Conservation (phyloP, 2,888 invertebrate species). For the Pilophorus perplexus region DNA sequence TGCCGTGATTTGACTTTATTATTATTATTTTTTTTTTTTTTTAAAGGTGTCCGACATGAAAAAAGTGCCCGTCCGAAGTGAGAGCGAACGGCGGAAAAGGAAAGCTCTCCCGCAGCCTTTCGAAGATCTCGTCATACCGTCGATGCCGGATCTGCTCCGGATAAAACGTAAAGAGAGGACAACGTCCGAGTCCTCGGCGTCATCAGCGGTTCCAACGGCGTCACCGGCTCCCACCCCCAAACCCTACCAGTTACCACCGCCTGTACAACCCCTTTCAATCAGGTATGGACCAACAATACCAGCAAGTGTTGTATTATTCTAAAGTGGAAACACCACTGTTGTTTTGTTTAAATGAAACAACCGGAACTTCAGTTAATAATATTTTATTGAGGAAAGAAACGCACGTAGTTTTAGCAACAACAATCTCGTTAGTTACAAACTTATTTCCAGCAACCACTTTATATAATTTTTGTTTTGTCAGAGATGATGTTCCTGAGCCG, state of each 20-base stretch:
- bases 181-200: conserved; percentile 22
- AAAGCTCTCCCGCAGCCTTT: conserved; percentile 43
- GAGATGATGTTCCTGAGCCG: conserved; percentile 39
- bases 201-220: conserved; percentile 47
- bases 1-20: neutral
- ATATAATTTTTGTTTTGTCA: conserved; percentile 31
- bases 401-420: too few relatives aligned
- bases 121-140: conserved; percentile 55
- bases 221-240: conserved; percentile 1
- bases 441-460: too few relatives aligned
- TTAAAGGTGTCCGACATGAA: conserved; percentile 48
- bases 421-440: too few relatives aligned
- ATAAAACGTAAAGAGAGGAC: conserved; percentile 59
- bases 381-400: too few relatives aligned
- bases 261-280: conserved; percentile 20
- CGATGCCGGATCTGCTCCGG: conserved; percentile 62
- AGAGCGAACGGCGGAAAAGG: conserved; percentile 44
- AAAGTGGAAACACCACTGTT: too few relatives aligned
- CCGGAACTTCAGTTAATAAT: too few relatives aligned
- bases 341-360: too few relatives aligned
- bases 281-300: too few relatives aligned
- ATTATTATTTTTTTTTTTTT: neutral
- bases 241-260: conserved; percentile 28
- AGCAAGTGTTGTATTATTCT: too few relatives aligned
- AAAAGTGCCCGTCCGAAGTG: conserved; percentile 47